These are phyloP conservation scores for Phocides pigmalion DNA, from an alignment of 1,140 invertebrate genomes.

Conservation along the genomic window DNA sequence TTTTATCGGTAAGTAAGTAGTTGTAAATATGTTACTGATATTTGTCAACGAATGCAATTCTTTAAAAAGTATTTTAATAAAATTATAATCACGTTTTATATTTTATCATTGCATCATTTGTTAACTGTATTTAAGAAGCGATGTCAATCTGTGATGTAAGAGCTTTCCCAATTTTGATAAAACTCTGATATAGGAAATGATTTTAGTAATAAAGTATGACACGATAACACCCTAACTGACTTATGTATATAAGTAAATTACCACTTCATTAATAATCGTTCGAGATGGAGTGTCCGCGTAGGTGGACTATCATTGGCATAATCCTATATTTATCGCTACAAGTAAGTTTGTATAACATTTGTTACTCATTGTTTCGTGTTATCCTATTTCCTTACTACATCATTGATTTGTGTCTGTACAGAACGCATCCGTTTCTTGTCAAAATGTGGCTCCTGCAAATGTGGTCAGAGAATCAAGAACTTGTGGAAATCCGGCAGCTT, in stretches of 20 bases:
- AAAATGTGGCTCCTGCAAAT: slow-evolving; percentile 32
- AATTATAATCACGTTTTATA: too few relatives aligned
- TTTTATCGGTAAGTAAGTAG: too few relatives aligned
- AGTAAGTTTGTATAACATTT: slow-evolving; percentile 42
- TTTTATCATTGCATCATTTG: too few relatives aligned
- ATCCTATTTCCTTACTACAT: not conserved
- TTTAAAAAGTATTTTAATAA: too few relatives aligned
- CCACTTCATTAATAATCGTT: slow-evolving; percentile 42
- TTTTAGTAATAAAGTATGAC: slow-evolving; percentile 27
- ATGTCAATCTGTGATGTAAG: slow-evolving; percentile 16
- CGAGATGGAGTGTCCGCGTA: slow-evolving; percentile 50
- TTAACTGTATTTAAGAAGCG: not conserved
- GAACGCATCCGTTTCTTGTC: slow-evolving; percentile 26
- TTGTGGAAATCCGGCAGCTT: slow-evolving; percentile 11
- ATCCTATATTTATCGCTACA: slow-evolving; percentile 38
- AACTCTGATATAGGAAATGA: slow-evolving; percentile 10
- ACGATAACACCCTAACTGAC: slow-evolving; percentile 19
- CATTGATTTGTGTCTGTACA: slow-evolving; percentile 29
- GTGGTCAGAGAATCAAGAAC: not conserved
- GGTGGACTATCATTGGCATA: slow-evolving; percentile 43
- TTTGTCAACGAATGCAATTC: too few relatives aligned
- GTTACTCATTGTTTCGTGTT: not conserved
- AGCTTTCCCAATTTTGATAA: slow-evolving; percentile 36
- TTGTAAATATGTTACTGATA: too few relatives aligned
- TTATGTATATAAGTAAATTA: slow-evolving; percentile 36